Base-by-base conservation (phyloP, 2,888 invertebrate species). In the Cataglyphis rosenhaueri region DNA sequence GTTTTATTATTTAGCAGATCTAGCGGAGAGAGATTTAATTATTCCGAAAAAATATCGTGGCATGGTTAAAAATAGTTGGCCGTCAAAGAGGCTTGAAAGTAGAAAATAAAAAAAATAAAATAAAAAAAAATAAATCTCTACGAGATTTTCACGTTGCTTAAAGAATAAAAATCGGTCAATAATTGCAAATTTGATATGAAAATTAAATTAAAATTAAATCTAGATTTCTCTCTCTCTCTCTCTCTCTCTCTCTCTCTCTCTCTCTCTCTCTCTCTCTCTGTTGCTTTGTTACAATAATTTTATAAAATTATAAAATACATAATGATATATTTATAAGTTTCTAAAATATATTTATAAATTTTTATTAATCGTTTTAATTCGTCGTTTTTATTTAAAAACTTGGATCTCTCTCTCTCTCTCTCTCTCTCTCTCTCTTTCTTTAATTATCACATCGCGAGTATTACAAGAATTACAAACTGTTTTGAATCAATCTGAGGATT, bases 1-100 rank as follows among this genome's bases (percentile, higher is more conserved):
- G 65, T 70, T 48, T 25, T 25, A 29, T 83, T 88, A 88, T 87
- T 87, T 61, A 73, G 1, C 64, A 25, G 57, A 88, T 88, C 87
- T 87, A 59, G 8, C 70, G 82, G 76, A n/a, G n/a, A n/a, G n/a
- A n/a, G n/a, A n/a, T n/a, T n/a, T 57, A 41, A 18, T 78, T 44
- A 32, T n/a, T n/a, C 2, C 9, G 8, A 1, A n/a, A 8, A 32
- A 21, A 10, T 18, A n/a, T 55, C n/a, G n/a, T 15, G 21, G 10
- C 48, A 52, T 12, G 35, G 18, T 32, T 32, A 57, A 52, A 75
- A 41, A 55, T 10, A 10, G 18, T 38, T 75, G 2, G 25, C 6
- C 74, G 15, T 25, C 9, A 25, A 15, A 66, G 29, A n/a, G 12
- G 12, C 38, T 52, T 5, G 12, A 1, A 18, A 12, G 6, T 12